phyloP scores from a whole-genome alignment of 92 coral and sea anemone species.

The Hydrozoanthus gracilis region DNA sequence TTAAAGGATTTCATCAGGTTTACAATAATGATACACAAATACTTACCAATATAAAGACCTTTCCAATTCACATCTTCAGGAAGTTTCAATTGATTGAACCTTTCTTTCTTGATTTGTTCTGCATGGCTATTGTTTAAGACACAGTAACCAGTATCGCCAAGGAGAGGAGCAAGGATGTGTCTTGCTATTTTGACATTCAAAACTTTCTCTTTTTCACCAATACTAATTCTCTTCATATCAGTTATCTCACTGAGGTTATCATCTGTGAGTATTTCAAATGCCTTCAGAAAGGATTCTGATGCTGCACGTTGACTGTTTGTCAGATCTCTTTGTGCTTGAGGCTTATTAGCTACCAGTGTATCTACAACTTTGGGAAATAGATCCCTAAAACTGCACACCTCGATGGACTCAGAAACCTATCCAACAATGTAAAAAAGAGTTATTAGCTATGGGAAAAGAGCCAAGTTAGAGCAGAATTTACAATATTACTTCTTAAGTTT shows the following conservation, averaged over 20 bases:
- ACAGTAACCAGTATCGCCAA: slow-evolving; percentile 32
- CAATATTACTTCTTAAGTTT: no score
- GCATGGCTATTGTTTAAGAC: slow-evolving; percentile 11
- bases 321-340: background rate
- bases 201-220: slow-evolving; percentile 18
- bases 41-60: slow-evolving; percentile 22
- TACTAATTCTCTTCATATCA: slow-evolving; percentile 14
- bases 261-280: slow-evolving; percentile 25
- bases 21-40: slow-evolving; percentile 12
- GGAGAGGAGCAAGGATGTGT: slow-evolving; percentile 41
- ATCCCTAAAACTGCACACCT: slow-evolving; percentile 16
- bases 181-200: slow-evolving; percentile 33
- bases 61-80: slow-evolving; percentile 26
- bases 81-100: slow-evolving; percentile 13
- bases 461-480: background rate
- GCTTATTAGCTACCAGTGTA: background rate
- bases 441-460: background rate
- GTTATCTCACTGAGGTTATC: background rate
- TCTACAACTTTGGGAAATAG: slow-evolving; percentile 6
- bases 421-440: background rate
- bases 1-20: slow-evolving; percentile 14
- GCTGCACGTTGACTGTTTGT: slow-evolving; percentile 1
- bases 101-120: slow-evolving; percentile 9
- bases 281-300: slow-evolving; percentile 13
- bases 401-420: background rate